Conservation (phyloP, 1,140 invertebrate genomes). For the Tribolium castaneum region DNA sequence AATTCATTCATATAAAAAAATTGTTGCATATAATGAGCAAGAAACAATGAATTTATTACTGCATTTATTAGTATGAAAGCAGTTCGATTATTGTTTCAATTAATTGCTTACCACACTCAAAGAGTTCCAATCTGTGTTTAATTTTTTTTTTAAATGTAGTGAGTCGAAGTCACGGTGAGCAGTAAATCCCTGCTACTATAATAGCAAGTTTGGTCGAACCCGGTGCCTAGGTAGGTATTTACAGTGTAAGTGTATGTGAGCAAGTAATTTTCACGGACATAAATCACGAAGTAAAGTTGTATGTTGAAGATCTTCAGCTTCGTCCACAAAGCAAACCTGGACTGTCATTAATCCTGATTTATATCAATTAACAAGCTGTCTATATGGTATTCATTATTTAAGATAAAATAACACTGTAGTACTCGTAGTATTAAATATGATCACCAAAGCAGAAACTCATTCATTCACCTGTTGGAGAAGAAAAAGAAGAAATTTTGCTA, state of each 20-base stretch:
- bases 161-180: neutral
- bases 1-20: too few relatives aligned
- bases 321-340: slow-evolving; percentile 17
- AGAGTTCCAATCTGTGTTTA: neutral
- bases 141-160: neutral
- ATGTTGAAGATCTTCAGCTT: slow-evolving; percentile 6
- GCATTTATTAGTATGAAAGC: too few relatives aligned
- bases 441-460: slow-evolving; percentile 11
- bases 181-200: neutral
- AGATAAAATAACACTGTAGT: slow-evolving; percentile 19
- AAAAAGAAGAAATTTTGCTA: neutral
- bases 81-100: too few relatives aligned
- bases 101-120: too few relatives aligned
- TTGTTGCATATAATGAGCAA: too few relatives aligned
- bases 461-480: neutral
- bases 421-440: slow-evolving; percentile 13
- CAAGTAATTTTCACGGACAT: slow-evolving; percentile 32
- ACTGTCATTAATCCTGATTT: slow-evolving; percentile 30
- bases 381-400: slow-evolving; percentile 23
- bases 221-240: slow-evolving; percentile 10
- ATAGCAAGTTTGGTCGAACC: neutral
- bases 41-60: too few relatives aligned
- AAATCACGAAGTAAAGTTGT: slow-evolving; percentile 11
- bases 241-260: slow-evolving; percentile 25
- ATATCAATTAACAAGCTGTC: slow-evolving; percentile 34